phyloP scores from a whole-genome alignment of 2,797 vertebrate species.

The Gallirallus australis region DNA sequence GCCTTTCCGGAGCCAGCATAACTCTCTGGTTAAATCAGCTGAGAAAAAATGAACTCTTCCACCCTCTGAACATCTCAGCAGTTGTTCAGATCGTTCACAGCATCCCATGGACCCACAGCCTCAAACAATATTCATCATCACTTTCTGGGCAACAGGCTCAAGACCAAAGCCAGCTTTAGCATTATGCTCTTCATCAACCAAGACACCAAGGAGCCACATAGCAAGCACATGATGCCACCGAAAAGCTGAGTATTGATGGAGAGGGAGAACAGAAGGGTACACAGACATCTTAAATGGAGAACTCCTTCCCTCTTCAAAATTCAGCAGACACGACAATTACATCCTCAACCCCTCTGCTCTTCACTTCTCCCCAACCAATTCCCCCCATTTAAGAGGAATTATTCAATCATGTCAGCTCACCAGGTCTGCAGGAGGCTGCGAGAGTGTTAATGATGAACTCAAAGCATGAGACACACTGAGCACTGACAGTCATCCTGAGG shows the following conservation, averaged over 20 bases:
- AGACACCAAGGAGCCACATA: not conserved
- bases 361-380: not conserved
- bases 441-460: fast-evolving
- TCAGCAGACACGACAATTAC: fast-evolving
- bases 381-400: not conserved
- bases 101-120: not conserved
- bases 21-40: not conserved
- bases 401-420: not conserved
- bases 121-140: fast-evolving
- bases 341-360: not conserved
- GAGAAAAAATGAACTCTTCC: not conserved
- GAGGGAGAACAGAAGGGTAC: not conserved
- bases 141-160: not conserved
- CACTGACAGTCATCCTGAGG: not conserved
- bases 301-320: not conserved
- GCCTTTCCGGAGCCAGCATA: not conserved
- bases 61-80: not conserved
- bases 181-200: not conserved
- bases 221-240: fast-evolving
- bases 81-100: fast-evolving
- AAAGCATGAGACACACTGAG: not conserved
- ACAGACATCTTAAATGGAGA: fast-evolving
- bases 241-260: not conserved
- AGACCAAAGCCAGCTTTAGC: not conserved
- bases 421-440: not conserved